A percentile compares a stretch with the other conserved stretches of the same genome.
Evolutionary conservation across 2,888 invertebrate species (phyloP).

Genomic region (Scelioninae gen. 2): DNA sequence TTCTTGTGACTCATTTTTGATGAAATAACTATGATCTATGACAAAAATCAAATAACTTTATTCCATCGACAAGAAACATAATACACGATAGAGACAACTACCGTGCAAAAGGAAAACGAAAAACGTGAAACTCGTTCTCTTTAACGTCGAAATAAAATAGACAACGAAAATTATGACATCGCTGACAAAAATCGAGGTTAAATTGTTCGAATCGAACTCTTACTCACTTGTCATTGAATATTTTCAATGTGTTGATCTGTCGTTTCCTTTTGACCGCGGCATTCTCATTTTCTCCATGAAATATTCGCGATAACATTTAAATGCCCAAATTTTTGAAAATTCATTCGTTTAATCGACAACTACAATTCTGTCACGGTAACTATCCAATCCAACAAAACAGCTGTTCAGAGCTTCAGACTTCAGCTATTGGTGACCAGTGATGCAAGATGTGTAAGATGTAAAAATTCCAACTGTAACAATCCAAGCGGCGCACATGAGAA

Average conservation of each 20-base stretch:
- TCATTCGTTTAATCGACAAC: constrained; percentile 73
- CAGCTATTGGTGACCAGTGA: constrained; percentile 42
- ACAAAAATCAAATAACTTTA: no score
- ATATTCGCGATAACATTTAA: constrained; percentile 76
- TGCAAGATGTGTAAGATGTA: no score
- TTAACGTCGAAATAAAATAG: neutral
- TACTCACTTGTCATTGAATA: constrained; percentile 87
- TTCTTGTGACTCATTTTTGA: constrained; percentile 2
- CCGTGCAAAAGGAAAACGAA: no score
- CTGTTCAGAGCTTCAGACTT: constrained; percentile 65
- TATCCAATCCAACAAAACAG: constrained; percentile 67
- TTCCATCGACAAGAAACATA: neutral
- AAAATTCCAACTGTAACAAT: no score
- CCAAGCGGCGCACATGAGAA: no score
- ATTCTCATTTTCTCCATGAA: constrained; percentile 75
- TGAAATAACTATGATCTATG: constrained; percentile 4
- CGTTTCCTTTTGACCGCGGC: constrained; percentile 78
- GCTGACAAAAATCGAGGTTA: constrained; percentile 64
- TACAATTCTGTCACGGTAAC: constrained; percentile 66
- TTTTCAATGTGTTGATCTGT: constrained; percentile 88
- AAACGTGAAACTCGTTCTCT: no score
- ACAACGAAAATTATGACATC: constrained; percentile 8
- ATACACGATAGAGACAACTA: neutral
- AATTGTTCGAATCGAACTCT: constrained; percentile 22
- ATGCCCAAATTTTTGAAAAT: constrained; percentile 70